A percentile compares a stretch with the other conserved stretches of the same genome.
These are phyloP conservation scores for Montipora capricornis DNA, from an alignment of 64 coral and sea anemone species.

Conservation along the genomic window DNA sequence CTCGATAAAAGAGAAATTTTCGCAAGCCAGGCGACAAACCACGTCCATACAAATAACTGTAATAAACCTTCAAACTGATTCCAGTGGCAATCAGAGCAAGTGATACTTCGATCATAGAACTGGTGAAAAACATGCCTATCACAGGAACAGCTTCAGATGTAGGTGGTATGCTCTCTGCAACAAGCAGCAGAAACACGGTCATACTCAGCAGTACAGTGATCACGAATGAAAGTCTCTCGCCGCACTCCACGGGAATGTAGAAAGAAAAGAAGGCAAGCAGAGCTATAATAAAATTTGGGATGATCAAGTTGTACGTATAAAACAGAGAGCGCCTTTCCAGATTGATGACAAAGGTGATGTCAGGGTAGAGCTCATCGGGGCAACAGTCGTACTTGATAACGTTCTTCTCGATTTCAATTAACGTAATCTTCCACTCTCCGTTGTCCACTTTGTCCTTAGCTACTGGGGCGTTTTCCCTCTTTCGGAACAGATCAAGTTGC, in stretches of 20 bases:
- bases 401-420: slow-evolving; percentile 58
- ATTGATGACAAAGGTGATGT: slow-evolving; percentile 76
- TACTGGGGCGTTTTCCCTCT: slow-evolving; percentile 36
- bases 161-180: slow-evolving; percentile 87
- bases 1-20: slow-evolving; percentile 65
- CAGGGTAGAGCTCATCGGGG: slow-evolving; percentile 61
- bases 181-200: slow-evolving; percentile 86
- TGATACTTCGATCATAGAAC: slow-evolving; percentile 77
- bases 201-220: slow-evolving; percentile 90
- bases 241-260: slow-evolving; percentile 88
- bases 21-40: slow-evolving; percentile 45
- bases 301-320: slow-evolving; percentile 81
- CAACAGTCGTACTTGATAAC: slow-evolving; percentile 34
- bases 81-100: slow-evolving; percentile 90
- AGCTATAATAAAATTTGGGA: slow-evolving; percentile 90
- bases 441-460: slow-evolving; percentile 72
- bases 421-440: slow-evolving; percentile 81
- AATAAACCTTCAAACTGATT: slow-evolving; percentile 79
- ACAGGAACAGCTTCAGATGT: slow-evolving; percentile 88
- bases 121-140: slow-evolving; percentile 82
- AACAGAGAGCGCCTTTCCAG: slow-evolving; percentile 79
- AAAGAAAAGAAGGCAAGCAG: slow-evolving; percentile 93
- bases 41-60: slow-evolving; percentile 59
- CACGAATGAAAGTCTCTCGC: slow-evolving; percentile 87
- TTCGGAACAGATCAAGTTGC: slow-evolving; percentile 60